phyloP scores from a whole-genome alignment of 2,888 invertebrate genomes.

The Meloe dianella region DNA sequence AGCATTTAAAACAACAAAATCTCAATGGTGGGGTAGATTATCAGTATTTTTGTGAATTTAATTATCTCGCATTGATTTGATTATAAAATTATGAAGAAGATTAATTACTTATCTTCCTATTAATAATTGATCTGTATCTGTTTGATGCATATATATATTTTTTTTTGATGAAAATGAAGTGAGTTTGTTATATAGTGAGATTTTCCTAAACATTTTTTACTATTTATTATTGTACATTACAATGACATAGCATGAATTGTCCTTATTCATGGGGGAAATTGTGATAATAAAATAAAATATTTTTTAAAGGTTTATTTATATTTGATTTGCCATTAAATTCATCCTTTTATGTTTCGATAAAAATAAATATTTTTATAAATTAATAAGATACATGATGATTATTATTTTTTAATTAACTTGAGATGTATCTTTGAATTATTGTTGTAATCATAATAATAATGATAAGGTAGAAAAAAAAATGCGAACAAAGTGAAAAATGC shows the following conservation, averaged over 20 bases:
- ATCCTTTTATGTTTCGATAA: neutral
- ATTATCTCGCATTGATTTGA: neutral
- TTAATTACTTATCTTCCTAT: neutral
- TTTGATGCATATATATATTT: neutral
- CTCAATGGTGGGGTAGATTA: neutral
- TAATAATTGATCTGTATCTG: neutral
- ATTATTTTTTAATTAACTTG: too few relatives aligned
- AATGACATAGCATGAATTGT: constrained; percentile 40
- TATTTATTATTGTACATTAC: constrained; percentile 41
- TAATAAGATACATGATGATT: too few relatives aligned
- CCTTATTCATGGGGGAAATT: constrained; percentile 29
- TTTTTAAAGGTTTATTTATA: constrained; percentile 18
- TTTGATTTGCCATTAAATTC: neutral
- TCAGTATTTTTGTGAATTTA: constrained; percentile 1
- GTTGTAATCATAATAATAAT: neutral
- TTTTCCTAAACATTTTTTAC: constrained; percentile 39
- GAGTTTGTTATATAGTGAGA: neutral
- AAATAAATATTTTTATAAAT: constrained; percentile 10
- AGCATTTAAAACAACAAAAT: constrained; percentile 26
- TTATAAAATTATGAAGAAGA: neutral
- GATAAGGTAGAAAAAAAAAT: neutral
- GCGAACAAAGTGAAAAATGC: neutral
- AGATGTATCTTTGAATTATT: neutral
- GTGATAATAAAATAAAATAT: constrained; percentile 29
- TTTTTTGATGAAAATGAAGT: neutral